Conservation (phyloP, 2,113 vertebrate species). For the Hirundichthys speculiger region DNA sequence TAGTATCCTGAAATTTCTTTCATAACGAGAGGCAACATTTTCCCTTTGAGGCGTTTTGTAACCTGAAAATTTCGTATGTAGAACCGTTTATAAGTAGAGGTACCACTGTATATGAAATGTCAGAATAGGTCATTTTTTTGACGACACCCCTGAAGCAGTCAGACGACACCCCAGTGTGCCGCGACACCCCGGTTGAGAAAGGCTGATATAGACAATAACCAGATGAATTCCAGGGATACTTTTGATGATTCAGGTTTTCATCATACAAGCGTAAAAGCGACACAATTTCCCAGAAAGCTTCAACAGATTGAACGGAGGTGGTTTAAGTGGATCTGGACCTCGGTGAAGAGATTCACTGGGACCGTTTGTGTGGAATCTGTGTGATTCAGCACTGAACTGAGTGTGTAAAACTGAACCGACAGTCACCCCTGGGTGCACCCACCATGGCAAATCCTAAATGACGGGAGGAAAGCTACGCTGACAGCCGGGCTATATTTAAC, state of each 20-base stretch:
- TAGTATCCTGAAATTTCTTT: too few relatives aligned
- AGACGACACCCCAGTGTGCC: too few relatives aligned
- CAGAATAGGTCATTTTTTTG: too few relatives aligned
- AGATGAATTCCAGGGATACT: not conserved
- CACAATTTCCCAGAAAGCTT: not conserved
- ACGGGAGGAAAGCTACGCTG: slow-evolving; percentile 62
- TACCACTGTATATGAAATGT: too few relatives aligned
- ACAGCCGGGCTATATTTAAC: slow-evolving; percentile 70
- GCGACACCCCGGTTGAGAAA: too few relatives aligned
- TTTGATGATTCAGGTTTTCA: not conserved
- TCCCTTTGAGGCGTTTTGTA: too few relatives aligned
- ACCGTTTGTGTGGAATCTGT: slow-evolving; percentile 17
- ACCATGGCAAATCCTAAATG: slow-evolving; percentile 59
- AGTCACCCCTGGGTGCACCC: slow-evolving; percentile 57
- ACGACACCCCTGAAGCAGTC: too few relatives aligned
- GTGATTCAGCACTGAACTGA: slow-evolving; percentile 40
- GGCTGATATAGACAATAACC: too few relatives aligned
- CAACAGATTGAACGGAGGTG: not conserved
- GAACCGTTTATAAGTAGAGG: too few relatives aligned
- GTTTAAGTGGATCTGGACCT: slow-evolving; percentile 1
- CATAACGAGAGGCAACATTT: too few relatives aligned
- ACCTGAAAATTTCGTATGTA: too few relatives aligned
- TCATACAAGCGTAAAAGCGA: not conserved
- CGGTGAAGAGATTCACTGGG: slow-evolving; percentile 11
- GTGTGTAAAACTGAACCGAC: slow-evolving; percentile 68